Evolutionary conservation across 2,888 invertebrate genomes (phyloP).

Genomic region (Acanthococcus lagerstroemiae): DNA sequence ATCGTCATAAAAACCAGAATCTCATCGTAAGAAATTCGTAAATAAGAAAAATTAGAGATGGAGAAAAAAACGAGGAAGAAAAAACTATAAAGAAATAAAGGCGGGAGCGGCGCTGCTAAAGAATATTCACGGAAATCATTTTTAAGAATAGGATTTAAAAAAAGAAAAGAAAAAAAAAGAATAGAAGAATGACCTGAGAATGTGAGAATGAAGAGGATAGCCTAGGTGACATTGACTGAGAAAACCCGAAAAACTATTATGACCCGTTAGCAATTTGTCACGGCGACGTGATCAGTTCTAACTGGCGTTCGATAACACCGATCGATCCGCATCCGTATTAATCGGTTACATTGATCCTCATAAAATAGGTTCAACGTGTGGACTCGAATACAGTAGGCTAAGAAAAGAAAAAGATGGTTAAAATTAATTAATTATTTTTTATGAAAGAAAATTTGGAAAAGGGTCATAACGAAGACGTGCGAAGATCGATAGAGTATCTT

Average conservation of each 20-base stretch:
- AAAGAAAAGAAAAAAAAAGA: background rate
- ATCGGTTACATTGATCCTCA: constrained; percentile 3
- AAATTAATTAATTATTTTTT: no score
- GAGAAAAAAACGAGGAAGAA: background rate
- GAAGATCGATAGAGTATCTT: no score
- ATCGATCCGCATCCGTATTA: background rate
- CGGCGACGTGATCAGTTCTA: constrained; percentile 1
- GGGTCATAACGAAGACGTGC: no score
- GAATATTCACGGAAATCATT: background rate
- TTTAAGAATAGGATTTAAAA: background rate
- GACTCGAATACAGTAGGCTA: no score
- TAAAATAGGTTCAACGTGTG: no score
- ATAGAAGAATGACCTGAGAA: constrained; percentile 8
- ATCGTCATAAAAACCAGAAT: no score
- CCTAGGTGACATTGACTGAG: constrained; percentile 4
- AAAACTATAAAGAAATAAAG: no score
- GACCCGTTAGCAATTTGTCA: constrained; percentile 7
- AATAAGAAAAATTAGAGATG: no score
- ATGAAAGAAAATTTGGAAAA: no score
- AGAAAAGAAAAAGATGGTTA: no score
- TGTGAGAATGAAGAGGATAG: background rate
- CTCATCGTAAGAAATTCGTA: no score
- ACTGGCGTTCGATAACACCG: constrained; percentile 5
- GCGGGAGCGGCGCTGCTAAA: no score
- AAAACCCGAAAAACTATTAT: constrained; percentile 2